Conservation (phyloP, 2,797 vertebrate species). For the Lemur catta region DNA sequence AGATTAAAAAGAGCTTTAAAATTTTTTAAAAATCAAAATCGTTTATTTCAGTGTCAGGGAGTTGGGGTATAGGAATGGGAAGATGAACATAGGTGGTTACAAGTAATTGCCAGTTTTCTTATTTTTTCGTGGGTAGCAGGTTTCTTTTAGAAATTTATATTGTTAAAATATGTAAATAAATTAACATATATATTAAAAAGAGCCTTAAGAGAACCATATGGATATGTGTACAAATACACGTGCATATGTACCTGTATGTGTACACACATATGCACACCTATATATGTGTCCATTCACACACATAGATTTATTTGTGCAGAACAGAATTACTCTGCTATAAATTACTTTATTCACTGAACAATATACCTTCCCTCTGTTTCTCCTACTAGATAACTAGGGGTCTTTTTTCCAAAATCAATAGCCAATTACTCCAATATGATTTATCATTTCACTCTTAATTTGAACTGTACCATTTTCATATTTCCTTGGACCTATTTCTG, state of each 20-base stretch:
- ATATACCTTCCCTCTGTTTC: neutral
- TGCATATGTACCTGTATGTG: neutral
- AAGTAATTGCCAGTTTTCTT: neutral
- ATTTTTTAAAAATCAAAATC: neutral
- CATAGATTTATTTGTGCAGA: neutral
- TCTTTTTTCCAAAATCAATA: neutral
- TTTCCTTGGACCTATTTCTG: neutral
- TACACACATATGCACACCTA: neutral
- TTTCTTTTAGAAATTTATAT: conserved; percentile 9
- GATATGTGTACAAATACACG: neutral
- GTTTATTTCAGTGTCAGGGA: neutral
- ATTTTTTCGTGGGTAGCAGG: neutral
- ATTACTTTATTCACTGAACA: neutral
- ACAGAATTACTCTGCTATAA: neutral
- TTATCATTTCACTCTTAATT: neutral
- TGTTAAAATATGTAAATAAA: neutral
- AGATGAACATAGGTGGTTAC: neutral
- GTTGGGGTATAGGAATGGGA: neutral
- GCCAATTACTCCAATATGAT: neutral
- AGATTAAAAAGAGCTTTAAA: neutral
- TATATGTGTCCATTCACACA: neutral
- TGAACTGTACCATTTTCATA: neutral
- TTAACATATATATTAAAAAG: neutral
- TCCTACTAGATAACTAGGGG: neutral
- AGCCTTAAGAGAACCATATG: neutral